These are phyloP conservation scores for Pelagia noctiluca DNA, from an alignment of 30 jellyfish, hydroid and myxozoan genomes.

Conservation along the genomic window DNA sequence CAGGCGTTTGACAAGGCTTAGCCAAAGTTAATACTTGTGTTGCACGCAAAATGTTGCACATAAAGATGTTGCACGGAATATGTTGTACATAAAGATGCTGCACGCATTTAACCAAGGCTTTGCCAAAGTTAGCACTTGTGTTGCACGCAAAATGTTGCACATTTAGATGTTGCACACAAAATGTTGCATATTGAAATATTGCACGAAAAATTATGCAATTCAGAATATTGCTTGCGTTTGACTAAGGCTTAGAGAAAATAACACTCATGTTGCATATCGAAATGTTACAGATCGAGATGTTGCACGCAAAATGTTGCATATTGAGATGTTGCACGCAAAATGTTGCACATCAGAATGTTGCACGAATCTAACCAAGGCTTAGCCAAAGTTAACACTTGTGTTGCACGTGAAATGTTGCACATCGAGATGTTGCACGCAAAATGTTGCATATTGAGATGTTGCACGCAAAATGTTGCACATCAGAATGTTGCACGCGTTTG, in stretches of 20 bases:
- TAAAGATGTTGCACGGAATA: neutral
- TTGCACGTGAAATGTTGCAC: neutral
- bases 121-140: neutral
- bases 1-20: neutral
- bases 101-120: neutral
- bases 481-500: neutral
- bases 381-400: neutral
- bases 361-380: neutral
- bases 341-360: no score
- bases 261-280: neutral
- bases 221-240: neutral
- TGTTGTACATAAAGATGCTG: no score
- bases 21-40: neutral
- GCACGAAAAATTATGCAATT: no score
- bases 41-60: neutral
- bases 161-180: neutral
- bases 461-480: no score
- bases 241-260: neutral
- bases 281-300: neutral
- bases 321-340: no score
- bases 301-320: no score
- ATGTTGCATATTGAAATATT: no score
- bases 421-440: neutral
- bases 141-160: neutral
- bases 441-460: no score